These are phyloP conservation scores for Danio kyathit DNA, from an alignment of 2,797 vertebrate species.

Conservation along the genomic window DNA sequence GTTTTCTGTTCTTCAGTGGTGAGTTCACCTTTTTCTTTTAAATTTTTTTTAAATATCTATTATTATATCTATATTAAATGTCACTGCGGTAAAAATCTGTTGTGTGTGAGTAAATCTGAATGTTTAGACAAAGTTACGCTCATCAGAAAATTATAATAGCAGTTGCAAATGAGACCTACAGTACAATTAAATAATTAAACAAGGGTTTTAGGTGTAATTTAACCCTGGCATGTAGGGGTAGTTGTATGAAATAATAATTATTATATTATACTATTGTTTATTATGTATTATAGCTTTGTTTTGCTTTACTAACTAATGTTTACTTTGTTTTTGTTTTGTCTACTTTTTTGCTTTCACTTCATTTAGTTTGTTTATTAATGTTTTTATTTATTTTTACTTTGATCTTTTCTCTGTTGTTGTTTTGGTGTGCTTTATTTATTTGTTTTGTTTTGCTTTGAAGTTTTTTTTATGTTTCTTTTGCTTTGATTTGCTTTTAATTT, in stretches of 20 bases:
- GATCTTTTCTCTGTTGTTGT: too few relatives aligned
- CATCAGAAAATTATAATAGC: not conserved
- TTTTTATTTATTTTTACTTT: too few relatives aligned
- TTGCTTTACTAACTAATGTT: not conserved
- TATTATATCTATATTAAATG: too few relatives aligned
- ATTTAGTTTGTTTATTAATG: not conserved
- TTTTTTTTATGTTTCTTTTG: too few relatives aligned
- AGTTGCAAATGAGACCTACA: not conserved
- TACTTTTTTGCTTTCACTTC: not conserved
- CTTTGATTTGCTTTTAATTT: too few relatives aligned
- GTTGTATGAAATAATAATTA: too few relatives aligned
- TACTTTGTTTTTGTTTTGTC: not conserved
- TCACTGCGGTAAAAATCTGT: not conserved
- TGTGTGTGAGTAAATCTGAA: not conserved
- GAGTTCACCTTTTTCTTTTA: not conserved
- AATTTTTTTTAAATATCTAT: not conserved
- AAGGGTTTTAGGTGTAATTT: not conserved
- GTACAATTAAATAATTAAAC: not conserved
- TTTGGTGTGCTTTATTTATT: too few relatives aligned
- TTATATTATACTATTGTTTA: too few relatives aligned
- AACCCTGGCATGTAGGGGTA: not conserved
- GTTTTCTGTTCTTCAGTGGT: conserved; percentile 5
- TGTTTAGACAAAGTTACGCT: not conserved
- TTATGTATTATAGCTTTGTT: too few relatives aligned
- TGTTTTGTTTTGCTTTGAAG: too few relatives aligned